Percentiles rank a stretch among this genome's conserved stretches.
Evolutionary conservation across 92 coral and sea anemone genomes (phyloP).

Genomic region (Parazoanthus swiftii): DNA sequence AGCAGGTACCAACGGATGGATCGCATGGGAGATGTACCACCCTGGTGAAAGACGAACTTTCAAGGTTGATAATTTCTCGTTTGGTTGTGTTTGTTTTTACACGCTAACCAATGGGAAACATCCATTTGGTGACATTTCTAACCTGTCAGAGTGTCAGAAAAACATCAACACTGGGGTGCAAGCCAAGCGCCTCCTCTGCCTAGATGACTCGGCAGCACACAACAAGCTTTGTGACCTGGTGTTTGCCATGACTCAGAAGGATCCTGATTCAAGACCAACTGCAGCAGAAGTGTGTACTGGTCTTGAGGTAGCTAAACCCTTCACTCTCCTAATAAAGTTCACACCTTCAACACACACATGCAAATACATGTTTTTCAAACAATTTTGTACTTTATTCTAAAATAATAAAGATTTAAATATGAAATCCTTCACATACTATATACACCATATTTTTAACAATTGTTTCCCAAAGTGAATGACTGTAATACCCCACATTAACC

Average conservation of each 20-base stretch:
- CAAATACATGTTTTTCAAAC: background rate
- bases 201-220: background rate
- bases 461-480: too few species aligned
- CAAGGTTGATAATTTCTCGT: slow-evolving; percentile 26
- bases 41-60: slow-evolving; percentile 25
- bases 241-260: slow-evolving; percentile 14
- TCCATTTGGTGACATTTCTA: slow-evolving; percentile 25
- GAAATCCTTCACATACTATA: too few species aligned
- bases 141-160: background rate
- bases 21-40: slow-evolving; percentile 22
- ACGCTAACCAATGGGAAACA: slow-evolving; percentile 26
- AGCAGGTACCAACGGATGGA: slow-evolving; percentile 29
- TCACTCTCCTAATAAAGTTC: background rate
- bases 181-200: background rate
- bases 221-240: slow-evolving; percentile 20
- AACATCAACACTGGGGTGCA: background rate
- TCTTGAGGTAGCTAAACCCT: background rate
- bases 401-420: too few species aligned
- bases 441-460: too few species aligned
- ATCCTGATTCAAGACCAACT: slow-evolving; percentile 14
- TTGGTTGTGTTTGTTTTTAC: slow-evolving; percentile 38
- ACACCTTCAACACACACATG: background rate
- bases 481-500: too few species aligned
- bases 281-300: background rate
- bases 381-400: background rate